Evolutionary conservation across 1,140 invertebrate species (phyloP).

Genomic region (Ostrea edulis): DNA sequence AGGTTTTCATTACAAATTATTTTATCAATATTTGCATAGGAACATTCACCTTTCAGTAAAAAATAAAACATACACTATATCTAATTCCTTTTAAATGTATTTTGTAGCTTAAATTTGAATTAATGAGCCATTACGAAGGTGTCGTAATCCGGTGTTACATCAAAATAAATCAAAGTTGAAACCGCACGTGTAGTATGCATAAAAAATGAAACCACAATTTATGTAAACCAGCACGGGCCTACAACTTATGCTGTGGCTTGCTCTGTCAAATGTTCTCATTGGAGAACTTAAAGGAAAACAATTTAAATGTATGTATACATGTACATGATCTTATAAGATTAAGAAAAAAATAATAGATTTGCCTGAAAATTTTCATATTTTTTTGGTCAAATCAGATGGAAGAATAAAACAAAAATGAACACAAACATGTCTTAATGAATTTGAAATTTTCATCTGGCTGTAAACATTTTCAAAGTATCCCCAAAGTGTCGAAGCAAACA

Average conservation of each 20-base stretch:
- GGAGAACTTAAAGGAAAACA: not conserved
- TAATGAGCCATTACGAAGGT: not conserved
- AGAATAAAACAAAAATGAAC: too few species aligned
- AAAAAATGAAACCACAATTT: conserved; percentile 9
- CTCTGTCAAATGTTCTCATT: not conserved
- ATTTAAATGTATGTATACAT: not conserved
- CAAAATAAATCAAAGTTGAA: conserved; percentile 8
- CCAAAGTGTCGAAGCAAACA: not conserved
- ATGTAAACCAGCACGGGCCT: not conserved
- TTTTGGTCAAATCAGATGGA: too few species aligned
- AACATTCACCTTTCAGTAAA: not conserved
- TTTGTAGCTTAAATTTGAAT: conserved; percentile 8
- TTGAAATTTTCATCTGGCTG: not conserved
- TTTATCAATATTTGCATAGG: not conserved
- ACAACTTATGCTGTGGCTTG: not conserved
- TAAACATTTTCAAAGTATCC: too few species aligned
- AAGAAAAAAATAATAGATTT: conserved; percentile 13
- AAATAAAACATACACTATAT: not conserved
- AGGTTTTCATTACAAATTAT: not conserved
- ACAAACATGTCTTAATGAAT: not conserved
- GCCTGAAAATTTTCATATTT: too few species aligned
- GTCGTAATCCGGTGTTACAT: not conserved
- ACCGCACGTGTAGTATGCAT: conserved; percentile 20
- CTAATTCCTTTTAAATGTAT: conserved; percentile 11
- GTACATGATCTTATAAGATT: not conserved